phyloP scores from a whole-genome alignment of 2,888 invertebrate genomes.

The Sacculina carcini region DNA sequence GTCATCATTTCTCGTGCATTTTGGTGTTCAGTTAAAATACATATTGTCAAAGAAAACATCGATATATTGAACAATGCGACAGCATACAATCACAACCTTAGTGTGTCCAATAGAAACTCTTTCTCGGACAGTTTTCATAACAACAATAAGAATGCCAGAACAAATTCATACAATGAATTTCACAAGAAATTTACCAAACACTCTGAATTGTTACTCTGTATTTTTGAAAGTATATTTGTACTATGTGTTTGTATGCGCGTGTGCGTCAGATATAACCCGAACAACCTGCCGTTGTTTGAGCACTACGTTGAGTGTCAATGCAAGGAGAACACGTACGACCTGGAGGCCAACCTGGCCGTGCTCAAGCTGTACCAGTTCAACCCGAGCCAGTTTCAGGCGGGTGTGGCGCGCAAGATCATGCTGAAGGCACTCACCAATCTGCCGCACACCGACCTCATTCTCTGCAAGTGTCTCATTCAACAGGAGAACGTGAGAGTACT shows the following conservation, averaged over 20 bases:
- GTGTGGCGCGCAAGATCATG: slow-evolving; percentile 65
- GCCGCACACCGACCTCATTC: slow-evolving; percentile 87
- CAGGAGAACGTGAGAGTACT: slow-evolving; percentile 33
- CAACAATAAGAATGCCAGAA: no score
- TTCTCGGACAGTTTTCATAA: neutral
- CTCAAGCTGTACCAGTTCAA: slow-evolving; percentile 92
- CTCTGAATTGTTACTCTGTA: no score
- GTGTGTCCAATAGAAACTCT: neutral
- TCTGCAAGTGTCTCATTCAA: slow-evolving; percentile 85
- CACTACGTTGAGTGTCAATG: slow-evolving; percentile 80
- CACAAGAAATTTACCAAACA: no score
- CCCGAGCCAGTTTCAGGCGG: slow-evolving; percentile 53
- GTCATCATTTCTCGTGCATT: no score
- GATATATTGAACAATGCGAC: no score
- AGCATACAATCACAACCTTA: no score
- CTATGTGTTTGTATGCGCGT: no score
- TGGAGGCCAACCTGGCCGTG: slow-evolving; percentile 89
- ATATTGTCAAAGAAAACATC: no score
- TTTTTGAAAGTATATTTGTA: no score
- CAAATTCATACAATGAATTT: no score
- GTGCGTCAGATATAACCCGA: slow-evolving; percentile 59
- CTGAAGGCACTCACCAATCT: slow-evolving; percentile 87
- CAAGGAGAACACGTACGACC: slow-evolving; percentile 72
- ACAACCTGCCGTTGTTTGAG: slow-evolving; percentile 67
- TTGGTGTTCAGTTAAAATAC: no score